These are phyloP conservation scores for Leptopilina myrica DNA, from an alignment of 2,888 invertebrate species.

Conservation along the genomic window DNA sequence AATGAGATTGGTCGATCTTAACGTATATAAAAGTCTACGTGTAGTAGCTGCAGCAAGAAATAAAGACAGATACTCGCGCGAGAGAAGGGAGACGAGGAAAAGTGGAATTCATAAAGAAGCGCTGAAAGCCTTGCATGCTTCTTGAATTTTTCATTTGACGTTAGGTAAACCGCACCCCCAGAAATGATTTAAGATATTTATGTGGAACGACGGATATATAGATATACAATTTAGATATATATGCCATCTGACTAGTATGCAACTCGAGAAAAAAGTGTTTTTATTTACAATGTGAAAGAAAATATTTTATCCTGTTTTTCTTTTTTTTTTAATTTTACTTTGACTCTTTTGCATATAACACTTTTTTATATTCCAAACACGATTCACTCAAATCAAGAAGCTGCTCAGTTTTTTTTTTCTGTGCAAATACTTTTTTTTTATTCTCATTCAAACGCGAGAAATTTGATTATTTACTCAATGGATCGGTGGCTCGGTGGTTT, in stretches of 20 bases:
- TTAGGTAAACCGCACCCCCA: conserved; percentile 26
- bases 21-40: background rate
- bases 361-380: background rate
- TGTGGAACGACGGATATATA: conserved; percentile 19
- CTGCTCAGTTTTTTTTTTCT: background rate
- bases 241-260: background rate
- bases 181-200: conserved; percentile 36
- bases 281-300: background rate
- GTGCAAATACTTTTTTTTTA: background rate
- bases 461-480: no score
- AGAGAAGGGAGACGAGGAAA: conserved; percentile 11
- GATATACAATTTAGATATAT: background rate
- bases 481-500: no score
- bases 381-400: background rate
- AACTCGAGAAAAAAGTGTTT: background rate
- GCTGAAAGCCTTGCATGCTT: conserved; percentile 33
- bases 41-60: background rate
- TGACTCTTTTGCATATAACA: background rate
- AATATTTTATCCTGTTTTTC: background rate
- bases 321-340: background rate
- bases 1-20: conserved; percentile 29
- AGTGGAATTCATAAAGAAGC: conserved; percentile 37
- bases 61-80: conserved; percentile 17
- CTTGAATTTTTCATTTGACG: conserved; percentile 29
- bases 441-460: background rate